Evolutionary conservation across 2,888 invertebrate genomes (phyloP), one percentile per base, ranked within the genome.

Genomic region (Macaria notata): DNA sequence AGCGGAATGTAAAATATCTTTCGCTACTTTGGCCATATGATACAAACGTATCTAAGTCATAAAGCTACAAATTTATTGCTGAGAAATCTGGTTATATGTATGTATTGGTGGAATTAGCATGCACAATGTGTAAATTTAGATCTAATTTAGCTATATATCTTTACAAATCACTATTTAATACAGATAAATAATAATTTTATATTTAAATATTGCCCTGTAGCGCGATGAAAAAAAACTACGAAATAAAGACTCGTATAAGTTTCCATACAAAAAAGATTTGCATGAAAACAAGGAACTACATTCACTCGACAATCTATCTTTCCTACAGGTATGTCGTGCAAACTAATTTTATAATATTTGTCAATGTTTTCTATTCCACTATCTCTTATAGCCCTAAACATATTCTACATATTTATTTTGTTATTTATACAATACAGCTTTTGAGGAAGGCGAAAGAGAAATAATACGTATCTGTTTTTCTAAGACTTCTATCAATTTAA

Each of bases 1-100:
- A 81, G 79, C 83, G 88, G 88, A 88, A 88, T 88, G 88, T 87
- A 54, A 72, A 75, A 76, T 75, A 76, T 75, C 73, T 78, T 77
- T 79, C 75, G 76, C 76, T 80, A 79, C 70, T 80, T 83, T 84
- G 81, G 80, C 83, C 73, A 45, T 59, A 46, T 41, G 9, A 9
- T n/a, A 52, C 36, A 9, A 19, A n/a, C 8, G 9, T 31, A 9
- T 46, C 31, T 46, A 49, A 4, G 36, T 31, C 31, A 9, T 3
- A 44, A 33, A 43, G 31, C 31, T 33, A 39, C 31, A 45, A 38
- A 44, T 9, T 4, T 44, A 33, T 43, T 33, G 43, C 43, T 49
- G 4, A 49, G 6, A 9, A 8, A 38, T 9, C 7, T 9, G 38
- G 19, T 31, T 29, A 48, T 38, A 8, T 29, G 33, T 36, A 8